Conservation (phyloP, 2,113 vertebrate species). For the Myocastor coypus region DNA sequence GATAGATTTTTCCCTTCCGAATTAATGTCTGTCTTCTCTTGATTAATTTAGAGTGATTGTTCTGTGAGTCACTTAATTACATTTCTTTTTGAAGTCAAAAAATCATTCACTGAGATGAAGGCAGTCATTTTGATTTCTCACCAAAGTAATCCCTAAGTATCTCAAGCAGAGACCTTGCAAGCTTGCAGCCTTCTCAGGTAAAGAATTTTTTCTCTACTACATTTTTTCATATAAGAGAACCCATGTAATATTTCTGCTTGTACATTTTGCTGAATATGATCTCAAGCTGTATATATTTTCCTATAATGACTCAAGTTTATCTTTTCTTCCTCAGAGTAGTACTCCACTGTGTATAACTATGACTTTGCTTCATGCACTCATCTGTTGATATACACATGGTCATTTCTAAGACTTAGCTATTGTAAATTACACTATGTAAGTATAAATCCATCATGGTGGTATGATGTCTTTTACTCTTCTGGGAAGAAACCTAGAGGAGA, state of each 20-base stretch:
- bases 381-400: background rate
- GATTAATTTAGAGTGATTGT: constrained; percentile 84
- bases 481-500: background rate
- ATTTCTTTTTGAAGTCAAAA: constrained; percentile 77
- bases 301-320: background rate
- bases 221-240: background rate
- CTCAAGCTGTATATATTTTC: background rate
- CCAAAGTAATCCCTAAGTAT: constrained; percentile 52
- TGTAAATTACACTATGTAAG: background rate
- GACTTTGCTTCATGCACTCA: background rate
- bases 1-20: constrained; percentile 78
- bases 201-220: background rate
- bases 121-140: constrained; percentile 69
- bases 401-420: background rate
- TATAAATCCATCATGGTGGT: background rate
- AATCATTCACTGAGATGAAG: constrained; percentile 68
- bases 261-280: background rate
- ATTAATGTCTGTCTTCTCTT: constrained; percentile 83
- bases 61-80: constrained; percentile 81
- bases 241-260: background rate
- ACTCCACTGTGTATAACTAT: background rate
- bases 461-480: background rate
- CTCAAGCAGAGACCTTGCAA: background rate
- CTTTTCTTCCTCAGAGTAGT: background rate
- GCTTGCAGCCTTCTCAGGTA: background rate